These are phyloP conservation scores for Zygogramma bicolorata DNA, from an alignment of 2,888 invertebrate genomes.

Conservation along the genomic window DNA sequence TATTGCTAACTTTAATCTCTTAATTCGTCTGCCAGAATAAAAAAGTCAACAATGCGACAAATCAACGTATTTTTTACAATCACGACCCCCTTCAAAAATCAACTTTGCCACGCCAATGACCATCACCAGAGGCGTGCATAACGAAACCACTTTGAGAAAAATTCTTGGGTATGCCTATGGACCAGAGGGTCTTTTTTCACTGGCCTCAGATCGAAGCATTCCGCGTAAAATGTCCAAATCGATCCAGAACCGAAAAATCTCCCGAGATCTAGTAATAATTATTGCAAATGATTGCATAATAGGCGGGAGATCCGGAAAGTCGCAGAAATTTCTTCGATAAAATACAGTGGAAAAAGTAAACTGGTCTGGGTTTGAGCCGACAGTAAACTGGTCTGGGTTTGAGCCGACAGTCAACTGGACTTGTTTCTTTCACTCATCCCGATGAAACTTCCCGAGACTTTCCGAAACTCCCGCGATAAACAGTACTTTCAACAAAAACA, in stretches of 20 bases:
- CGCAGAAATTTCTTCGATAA: background rate
- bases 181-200: background rate
- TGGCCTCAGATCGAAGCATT: conserved; percentile 26
- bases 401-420: conserved; percentile 1
- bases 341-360: background rate
- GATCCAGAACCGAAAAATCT: conserved; percentile 32
- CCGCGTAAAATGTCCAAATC: conserved; percentile 34
- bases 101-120: background rate
- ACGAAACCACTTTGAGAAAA: background rate
- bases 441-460: conserved; percentile 2
- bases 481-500: conserved; percentile 66
- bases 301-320: conserved; percentile 17
- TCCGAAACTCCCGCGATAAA: conserved; percentile 51
- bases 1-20: conserved; percentile 68
- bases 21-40: conserved; percentile 64
- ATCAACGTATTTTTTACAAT: conserved; percentile 53
- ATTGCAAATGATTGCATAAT: conserved; percentile 57
- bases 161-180: background rate
- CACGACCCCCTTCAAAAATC: conserved; percentile 17
- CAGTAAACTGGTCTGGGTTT: background rate
- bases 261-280: conserved; percentile 47
- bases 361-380: background rate
- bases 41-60: conserved; percentile 62
- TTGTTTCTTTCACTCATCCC: no score
- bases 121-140: background rate